phyloP scores from a whole-genome alignment of 2,888 invertebrate genomes.

The Polymixis lichenea region DNA sequence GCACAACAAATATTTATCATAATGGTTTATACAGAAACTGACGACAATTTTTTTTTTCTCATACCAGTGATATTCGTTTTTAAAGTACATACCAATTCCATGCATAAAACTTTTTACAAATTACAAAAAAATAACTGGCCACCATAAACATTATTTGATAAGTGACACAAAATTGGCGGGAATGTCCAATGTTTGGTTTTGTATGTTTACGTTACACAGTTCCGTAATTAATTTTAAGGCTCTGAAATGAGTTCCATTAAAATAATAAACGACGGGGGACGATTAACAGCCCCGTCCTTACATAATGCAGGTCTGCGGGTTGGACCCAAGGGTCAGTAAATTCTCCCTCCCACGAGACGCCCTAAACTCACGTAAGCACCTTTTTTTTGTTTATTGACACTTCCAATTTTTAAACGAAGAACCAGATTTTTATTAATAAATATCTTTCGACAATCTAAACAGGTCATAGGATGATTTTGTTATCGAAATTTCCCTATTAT shows the following conservation, averaged over 20 bases:
- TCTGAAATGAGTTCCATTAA: constrained; percentile 61
- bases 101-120: background rate
- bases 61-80: background rate
- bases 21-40: background rate
- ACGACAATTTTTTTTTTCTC: background rate
- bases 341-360: constrained; percentile 43
- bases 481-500: background rate
- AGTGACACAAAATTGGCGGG: constrained; percentile 27
- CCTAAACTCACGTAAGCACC: constrained; percentile 35
- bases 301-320: constrained; percentile 61
- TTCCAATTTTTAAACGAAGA: background rate
- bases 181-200: constrained; percentile 7
- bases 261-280: constrained; percentile 57
- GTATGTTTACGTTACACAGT: constrained; percentile 11
- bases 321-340: constrained; percentile 56
- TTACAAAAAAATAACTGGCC: background rate
- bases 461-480: background rate
- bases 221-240: constrained; percentile 16
- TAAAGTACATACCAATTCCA: background rate
- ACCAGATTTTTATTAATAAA: constrained; percentile 4
- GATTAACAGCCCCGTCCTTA: constrained; percentile 56
- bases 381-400: constrained; percentile 41
- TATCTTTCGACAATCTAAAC: background rate
- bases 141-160: background rate
- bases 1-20: background rate